These are phyloP conservation scores for Carcinoscorpius rotundicauda DNA, from an alignment of 1,140 invertebrate genomes.

Conservation along the genomic window DNA sequence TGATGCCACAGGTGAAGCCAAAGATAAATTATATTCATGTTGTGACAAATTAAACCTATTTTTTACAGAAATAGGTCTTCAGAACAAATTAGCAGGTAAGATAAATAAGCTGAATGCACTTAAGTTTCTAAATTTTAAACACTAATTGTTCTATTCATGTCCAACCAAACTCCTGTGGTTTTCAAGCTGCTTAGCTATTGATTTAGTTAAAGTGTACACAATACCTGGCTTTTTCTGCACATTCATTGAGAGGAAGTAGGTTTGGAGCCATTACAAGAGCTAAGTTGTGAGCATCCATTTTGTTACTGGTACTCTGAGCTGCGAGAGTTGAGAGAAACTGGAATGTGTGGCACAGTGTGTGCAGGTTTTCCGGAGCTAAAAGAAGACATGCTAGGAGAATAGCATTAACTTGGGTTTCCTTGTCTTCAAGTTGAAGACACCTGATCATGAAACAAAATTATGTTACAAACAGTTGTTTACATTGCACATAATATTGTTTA, in stretches of 20 bases:
- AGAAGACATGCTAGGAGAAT: constrained; percentile 49
- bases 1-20: no score
- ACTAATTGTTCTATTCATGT: neutral
- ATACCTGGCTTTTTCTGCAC: constrained; percentile 38
- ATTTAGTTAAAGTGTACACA: no score
- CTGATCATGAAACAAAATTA: no score
- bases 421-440: constrained; percentile 15
- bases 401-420: constrained; percentile 37
- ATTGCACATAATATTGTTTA: no score
- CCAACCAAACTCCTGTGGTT: neutral
- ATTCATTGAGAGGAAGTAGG: constrained; percentile 51
- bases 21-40: no score
- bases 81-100: constrained; percentile 49
- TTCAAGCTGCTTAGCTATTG: constrained; percentile 14
- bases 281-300: constrained; percentile 66
- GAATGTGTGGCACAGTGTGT: constrained; percentile 46
- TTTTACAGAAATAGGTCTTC: constrained; percentile 17
- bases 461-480: no score
- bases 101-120: constrained; percentile 43
- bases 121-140: constrained; percentile 26
- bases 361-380: constrained; percentile 47
- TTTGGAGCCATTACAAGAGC: constrained; percentile 68
- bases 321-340: constrained; percentile 48
- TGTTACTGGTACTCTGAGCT: constrained; percentile 49
- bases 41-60: no score